Evolutionary conservation across 2,113 vertebrate genomes (phyloP), one percentile per base, ranked within the genome.

Genomic region (Channa argus): DNA sequence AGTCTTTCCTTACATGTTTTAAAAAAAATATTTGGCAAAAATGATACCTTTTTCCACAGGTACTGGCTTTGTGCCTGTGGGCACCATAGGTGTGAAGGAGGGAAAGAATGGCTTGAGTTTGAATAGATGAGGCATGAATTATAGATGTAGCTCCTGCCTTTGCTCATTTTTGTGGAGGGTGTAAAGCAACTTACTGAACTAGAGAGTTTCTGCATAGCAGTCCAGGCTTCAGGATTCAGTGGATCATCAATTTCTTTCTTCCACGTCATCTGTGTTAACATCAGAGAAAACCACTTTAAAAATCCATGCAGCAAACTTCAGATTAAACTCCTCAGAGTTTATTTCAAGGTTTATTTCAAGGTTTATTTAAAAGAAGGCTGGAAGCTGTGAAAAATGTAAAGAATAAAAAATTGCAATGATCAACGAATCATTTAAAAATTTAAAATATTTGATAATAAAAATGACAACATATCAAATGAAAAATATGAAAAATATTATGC

Each of bases 151-250:
- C 80, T 76, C 41, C 46, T 38, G 58, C 69, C 47, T 79, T 66
- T 79, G 38, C 64, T 62, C 49, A 34, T 74, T 83, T 86, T 70
- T 63, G 44, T 47, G 43, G 44, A n/a, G 49, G 53, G 38, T 54
- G 3, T 63, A 39, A 72, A 71, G 14, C 39, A 68, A 87, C 92
- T 94, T 91, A 94, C 93, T 58, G 88, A 84, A 83, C 64, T 80
- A 33, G 92, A 91, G 74, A 93, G 79, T 80, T 94, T 94, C 75
- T 93, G 90, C 85, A 93, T 71, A 33, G 88, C 83, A 53, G 87
- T 81, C 94, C 92, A 94, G 72, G 83, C 66, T 68, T 93, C 93
- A 50, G 92, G 85, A 67, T 90, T 89, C 72, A 93, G 70, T 4
- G 90, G 78, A 5, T 93, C 92, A 3, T 94, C 92, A 4, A 71